phyloP scores from a whole-genome alignment of 2,888 invertebrate genomes.

The Phyto melanocephala region DNA sequence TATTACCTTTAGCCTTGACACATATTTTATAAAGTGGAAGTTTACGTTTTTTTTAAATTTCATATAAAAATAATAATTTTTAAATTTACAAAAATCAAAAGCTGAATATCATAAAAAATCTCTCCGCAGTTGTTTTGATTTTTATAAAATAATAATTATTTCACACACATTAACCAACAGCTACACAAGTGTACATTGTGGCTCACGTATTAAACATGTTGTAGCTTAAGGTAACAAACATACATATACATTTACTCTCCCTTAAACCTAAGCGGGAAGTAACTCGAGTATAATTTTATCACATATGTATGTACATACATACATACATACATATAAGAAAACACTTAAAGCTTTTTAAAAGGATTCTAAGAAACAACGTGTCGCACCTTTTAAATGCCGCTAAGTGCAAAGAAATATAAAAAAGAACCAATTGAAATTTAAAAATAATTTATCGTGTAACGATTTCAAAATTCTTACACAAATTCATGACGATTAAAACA shows the following conservation, averaged over 20 bases:
- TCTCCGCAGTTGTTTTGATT: too few species aligned
- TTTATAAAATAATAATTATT: neutral
- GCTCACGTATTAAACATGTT: neutral
- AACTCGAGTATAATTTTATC: slow-evolving; percentile 14
- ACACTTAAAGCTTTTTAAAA: neutral
- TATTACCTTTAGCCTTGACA: too few species aligned
- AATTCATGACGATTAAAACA: slow-evolving; percentile 19
- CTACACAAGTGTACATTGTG: neutral
- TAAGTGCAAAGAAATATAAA: slow-evolving; percentile 15
- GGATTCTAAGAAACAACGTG: slow-evolving; percentile 4
- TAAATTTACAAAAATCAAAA: too few species aligned
- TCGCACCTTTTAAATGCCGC: slow-evolving; percentile 18
- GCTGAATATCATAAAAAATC: too few species aligned
- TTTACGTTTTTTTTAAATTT: too few species aligned
- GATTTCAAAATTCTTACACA: slow-evolving; percentile 36
- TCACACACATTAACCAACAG: neutral
- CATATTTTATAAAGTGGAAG: too few species aligned
- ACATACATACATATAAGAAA: neutral
- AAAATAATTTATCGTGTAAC: slow-evolving; percentile 41
- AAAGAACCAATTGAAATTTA: slow-evolving; percentile 35
- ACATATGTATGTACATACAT: neutral
- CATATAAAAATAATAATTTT: too few species aligned
- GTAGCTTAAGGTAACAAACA: neutral
- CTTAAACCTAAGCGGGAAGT: neutral
- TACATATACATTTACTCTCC: neutral